Conservation (phyloP, 2,888 invertebrate genomes). For the Lobophora halterata region DNA sequence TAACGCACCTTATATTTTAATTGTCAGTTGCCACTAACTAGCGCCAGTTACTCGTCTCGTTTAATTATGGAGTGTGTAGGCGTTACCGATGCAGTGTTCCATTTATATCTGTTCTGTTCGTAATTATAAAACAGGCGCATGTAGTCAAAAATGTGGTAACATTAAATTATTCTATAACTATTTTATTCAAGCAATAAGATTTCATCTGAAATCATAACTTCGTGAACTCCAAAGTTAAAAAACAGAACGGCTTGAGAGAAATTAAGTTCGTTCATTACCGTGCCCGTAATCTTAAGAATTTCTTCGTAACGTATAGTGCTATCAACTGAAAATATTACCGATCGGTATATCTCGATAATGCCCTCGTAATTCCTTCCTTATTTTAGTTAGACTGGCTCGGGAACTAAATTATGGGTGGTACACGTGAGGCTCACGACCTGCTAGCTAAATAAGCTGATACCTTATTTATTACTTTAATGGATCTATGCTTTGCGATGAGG, state of each 20-base stretch:
- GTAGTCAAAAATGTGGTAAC: slow-evolving; percentile 11
- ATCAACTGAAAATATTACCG: slow-evolving; percentile 18
- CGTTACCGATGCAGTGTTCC: slow-evolving; percentile 21
- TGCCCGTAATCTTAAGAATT: slow-evolving; percentile 1
- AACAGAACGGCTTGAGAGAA: no score
- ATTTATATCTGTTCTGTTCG: slow-evolving; percentile 18
- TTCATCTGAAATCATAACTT: no score
- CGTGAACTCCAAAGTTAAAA: no score
- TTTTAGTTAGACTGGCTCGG: slow-evolving; percentile 13
- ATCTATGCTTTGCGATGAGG: slow-evolving; percentile 1
- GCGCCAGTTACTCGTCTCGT: slow-evolving; percentile 11
- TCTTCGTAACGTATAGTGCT: slow-evolving; percentile 13
- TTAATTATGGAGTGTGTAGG: slow-evolving; percentile 18
- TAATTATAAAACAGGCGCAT: slow-evolving; percentile 12
- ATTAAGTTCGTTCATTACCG: slow-evolving; percentile 7
- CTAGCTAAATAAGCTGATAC: slow-evolving; percentile 3
- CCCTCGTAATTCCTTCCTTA: slow-evolving; percentile 24
- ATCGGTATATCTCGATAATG: slow-evolving; percentile 22
- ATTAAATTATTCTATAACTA: slow-evolving; percentile 6
- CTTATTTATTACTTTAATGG: background rate
- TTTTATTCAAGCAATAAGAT: no score
- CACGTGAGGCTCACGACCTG: slow-evolving; percentile 11
- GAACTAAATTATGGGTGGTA: slow-evolving; percentile 12
- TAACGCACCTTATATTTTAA: slow-evolving; percentile 10
- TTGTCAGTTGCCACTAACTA: background rate